phyloP scores from a whole-genome alignment of 2,888 invertebrate genomes.

The Trisateles emortualis region DNA sequence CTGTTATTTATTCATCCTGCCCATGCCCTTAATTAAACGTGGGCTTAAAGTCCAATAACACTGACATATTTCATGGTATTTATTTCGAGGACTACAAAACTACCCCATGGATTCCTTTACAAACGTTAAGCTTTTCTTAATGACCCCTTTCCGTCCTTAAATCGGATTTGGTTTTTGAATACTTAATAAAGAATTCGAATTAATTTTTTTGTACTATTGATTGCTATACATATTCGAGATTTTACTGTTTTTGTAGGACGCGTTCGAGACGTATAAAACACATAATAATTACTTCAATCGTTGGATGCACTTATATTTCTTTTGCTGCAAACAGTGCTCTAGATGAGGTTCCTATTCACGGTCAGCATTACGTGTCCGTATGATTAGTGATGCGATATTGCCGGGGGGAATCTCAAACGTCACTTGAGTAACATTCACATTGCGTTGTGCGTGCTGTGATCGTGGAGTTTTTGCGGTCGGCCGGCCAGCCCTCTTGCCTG shows the following conservation, averaged over 20 bases:
- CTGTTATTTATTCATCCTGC: constrained; percentile 77
- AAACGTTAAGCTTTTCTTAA: constrained; percentile 66
- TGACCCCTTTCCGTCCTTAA: constrained; percentile 61
- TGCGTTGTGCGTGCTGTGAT: constrained; percentile 41
- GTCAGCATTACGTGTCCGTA: constrained; percentile 16
- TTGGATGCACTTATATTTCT: constrained; percentile 32
- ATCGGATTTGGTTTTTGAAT: constrained; percentile 38
- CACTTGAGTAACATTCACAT: constrained; percentile 28
- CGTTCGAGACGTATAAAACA: constrained; percentile 19
- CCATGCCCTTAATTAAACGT: constrained; percentile 70
- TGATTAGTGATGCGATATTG: constrained; percentile 32
- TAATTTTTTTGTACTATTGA: constrained; percentile 27
- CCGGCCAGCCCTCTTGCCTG: constrained; percentile 58
- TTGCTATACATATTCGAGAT: constrained; percentile 19
- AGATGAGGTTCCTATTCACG: constrained; percentile 31
- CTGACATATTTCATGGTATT: constrained; percentile 69
- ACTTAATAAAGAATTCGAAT: constrained; percentile 37
- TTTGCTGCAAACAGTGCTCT: constrained; percentile 25
- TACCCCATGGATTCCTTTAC: constrained; percentile 56
- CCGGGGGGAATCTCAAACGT: constrained; percentile 28
- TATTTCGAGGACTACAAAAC: constrained; percentile 56
- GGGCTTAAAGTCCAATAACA: constrained; percentile 59
- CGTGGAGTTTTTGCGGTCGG: constrained; percentile 40
- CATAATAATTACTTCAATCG: constrained; percentile 17
- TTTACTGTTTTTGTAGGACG: constrained; percentile 16